These are phyloP conservation scores for Apodemia zela DNA, from an alignment of 2,888 invertebrate species.

Conservation along the genomic window DNA sequence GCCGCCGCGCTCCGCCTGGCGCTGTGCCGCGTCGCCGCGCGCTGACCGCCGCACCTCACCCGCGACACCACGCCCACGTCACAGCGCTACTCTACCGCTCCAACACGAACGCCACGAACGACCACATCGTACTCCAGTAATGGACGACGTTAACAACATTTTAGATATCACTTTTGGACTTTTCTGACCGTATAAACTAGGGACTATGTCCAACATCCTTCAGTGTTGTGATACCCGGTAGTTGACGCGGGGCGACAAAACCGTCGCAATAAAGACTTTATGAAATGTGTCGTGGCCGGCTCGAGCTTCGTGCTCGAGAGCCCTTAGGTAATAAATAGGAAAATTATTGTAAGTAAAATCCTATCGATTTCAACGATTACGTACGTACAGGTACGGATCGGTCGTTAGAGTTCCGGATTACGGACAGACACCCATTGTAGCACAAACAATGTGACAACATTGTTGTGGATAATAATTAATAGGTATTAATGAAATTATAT, in stretches of 20 bases:
- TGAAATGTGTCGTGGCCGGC: conserved; percentile 47
- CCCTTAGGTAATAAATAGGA: conserved; percentile 68
- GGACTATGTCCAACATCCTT: background rate
- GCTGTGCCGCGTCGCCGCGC: conserved; percentile 63
- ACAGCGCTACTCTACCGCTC: conserved; percentile 8
- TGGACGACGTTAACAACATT: background rate
- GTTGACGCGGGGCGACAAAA: conserved; percentile 36
- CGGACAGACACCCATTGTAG: conserved; percentile 37
- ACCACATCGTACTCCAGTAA: background rate
- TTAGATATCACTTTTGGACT: background rate
- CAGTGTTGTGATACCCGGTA: conserved; percentile 24
- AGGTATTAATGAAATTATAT: conserved; percentile 62
- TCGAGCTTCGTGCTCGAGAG: conserved; percentile 37
- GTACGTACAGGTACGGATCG: conserved; percentile 44
- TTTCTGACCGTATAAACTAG: background rate
- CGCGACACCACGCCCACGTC: conserved; percentile 17
- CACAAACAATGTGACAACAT: conserved; percentile 41
- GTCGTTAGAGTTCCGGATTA: conserved; percentile 29
- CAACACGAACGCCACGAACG: background rate
- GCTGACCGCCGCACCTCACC: conserved; percentile 37
- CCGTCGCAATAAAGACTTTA: conserved; percentile 60
- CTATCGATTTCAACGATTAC: conserved; percentile 72
- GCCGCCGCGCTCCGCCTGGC: conserved; percentile 66
- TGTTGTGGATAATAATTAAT: conserved; percentile 55
- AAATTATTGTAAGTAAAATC: conserved; percentile 74